phyloP scores from a whole-genome alignment of 2,113 vertebrate species.

The Gymnarchus niloticus region DNA sequence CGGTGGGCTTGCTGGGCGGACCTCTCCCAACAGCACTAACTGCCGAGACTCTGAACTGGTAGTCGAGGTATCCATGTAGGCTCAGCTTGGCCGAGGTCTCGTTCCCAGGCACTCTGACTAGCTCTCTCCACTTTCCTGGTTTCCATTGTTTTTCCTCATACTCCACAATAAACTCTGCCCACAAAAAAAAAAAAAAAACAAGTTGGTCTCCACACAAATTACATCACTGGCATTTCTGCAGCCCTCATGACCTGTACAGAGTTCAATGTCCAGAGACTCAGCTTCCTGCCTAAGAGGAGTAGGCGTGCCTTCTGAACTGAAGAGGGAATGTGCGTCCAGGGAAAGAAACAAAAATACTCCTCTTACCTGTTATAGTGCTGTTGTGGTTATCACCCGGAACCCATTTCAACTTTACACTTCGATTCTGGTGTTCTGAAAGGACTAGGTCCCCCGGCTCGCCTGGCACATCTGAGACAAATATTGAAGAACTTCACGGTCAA shows the following conservation, averaged over 20 bases:
- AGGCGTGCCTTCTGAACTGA: neutral
- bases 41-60: conserved; percentile 75
- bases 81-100: conserved; percentile 58
- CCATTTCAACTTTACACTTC: conserved; percentile 81
- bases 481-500: neutral
- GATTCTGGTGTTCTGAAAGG: conserved; percentile 73
- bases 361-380: conserved; percentile 76
- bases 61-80: conserved; percentile 73
- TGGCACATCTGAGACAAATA: conserved; percentile 72
- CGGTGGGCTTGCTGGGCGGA: conserved; percentile 64
- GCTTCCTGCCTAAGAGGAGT: neutral
- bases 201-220: neutral
- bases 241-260: neutral
- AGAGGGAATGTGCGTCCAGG: neutral
- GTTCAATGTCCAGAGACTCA: neutral
- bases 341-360: neutral
- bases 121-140: conserved; percentile 76
- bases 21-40: conserved; percentile 77
- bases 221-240: neutral
- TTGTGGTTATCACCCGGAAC: conserved; percentile 76
- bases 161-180: conserved; percentile 81
- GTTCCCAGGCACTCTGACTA: conserved; percentile 61
- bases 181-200: conserved; percentile 29
- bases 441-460: conserved; percentile 72
- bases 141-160: conserved; percentile 79